Evolutionary conservation across 1,140 invertebrate genomes (phyloP).

Genomic region (Macrobrachium rosenbergii): DNA sequence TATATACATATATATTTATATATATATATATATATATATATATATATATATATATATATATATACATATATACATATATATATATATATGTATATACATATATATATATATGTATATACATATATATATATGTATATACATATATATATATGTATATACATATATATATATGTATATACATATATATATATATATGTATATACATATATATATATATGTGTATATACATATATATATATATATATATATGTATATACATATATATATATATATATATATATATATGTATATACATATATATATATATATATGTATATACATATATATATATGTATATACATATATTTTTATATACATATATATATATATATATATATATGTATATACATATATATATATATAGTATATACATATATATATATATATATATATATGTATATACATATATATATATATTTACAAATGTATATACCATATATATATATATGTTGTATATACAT

Average conservation of each 20-base stretch:
- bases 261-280: not conserved
- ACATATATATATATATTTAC: conserved; percentile 8
- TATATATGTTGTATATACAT: conserved; percentile 14
- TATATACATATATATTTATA: not conserved
- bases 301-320: not conserved
- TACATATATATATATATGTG: not conserved
- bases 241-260: not conserved
- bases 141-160: not conserved
- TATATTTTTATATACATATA: too few relatives aligned
- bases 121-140: not conserved
- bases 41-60: conserved; percentile 3
- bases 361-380: too few relatives aligned
- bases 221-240: not conserved
- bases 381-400: not conserved
- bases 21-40: conserved; percentile 3
- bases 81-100: not conserved
- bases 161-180: not conserved
- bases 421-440: not conserved
- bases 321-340: not conserved
- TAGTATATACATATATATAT: not conserved
- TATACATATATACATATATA: not conserved
- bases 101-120: not conserved
- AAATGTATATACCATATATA: too few relatives aligned
- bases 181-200: not conserved
- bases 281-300: not conserved